phyloP scores from a whole-genome alignment of 2,888 invertebrate species.

The Scelioninae gen. 2 region DNA sequence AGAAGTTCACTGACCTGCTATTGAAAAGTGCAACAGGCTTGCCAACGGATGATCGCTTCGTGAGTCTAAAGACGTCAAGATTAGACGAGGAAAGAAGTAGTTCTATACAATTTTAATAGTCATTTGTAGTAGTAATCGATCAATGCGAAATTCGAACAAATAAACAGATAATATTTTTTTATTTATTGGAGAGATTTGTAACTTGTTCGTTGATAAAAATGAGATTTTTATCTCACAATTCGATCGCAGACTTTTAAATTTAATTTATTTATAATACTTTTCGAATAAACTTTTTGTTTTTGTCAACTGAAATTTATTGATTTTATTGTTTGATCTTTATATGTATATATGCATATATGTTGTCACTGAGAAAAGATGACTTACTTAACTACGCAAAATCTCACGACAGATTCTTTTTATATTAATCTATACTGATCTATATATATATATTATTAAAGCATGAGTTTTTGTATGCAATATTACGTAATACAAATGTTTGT shows the following conservation, averaged over 20 bases:
- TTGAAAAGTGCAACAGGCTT: constrained; percentile 51
- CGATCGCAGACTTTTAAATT: constrained; percentile 3
- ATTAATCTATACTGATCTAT: too few species aligned
- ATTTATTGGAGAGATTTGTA: constrained; percentile 42
- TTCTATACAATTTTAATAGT: constrained; percentile 40
- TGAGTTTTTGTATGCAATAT: too few species aligned
- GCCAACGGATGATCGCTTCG: constrained; percentile 39
- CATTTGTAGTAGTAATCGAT: constrained; percentile 27
- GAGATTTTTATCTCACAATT: constrained; percentile 13
- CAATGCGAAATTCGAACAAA: constrained; percentile 27
- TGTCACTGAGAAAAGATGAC: too few species aligned
- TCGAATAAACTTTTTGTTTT: constrained; percentile 35
- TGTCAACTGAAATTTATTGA: constrained; percentile 9
- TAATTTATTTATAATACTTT: constrained; percentile 43
- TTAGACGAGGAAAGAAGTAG: constrained; percentile 39
- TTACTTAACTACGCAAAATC: too few species aligned
- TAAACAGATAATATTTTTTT: constrained; percentile 32
- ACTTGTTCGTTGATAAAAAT: constrained; percentile 19
- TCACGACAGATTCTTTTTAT: too few species aligned
- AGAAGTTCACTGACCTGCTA: constrained; percentile 46
- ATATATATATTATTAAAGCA: too few species aligned
- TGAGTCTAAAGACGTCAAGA: constrained; percentile 30
- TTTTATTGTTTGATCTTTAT: background rate
- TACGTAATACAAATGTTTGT: too few species aligned
- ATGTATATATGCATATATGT: too few species aligned